Base-by-base conservation (phyloP, 30 jellyfish, hydroid and myxozoan genomes). In the Kudoa iwatai region DNA sequence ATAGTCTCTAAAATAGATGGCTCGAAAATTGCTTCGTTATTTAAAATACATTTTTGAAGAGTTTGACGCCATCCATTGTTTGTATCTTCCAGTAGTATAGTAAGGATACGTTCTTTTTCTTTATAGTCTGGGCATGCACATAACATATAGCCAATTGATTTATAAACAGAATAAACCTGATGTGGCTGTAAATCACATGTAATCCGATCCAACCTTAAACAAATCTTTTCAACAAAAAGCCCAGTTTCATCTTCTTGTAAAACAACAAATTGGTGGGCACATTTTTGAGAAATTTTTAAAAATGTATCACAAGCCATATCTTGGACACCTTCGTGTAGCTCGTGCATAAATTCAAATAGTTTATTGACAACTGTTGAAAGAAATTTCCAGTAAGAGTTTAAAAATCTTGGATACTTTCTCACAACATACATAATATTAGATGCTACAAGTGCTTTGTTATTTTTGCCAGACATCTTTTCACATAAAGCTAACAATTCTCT, bases 271-370 rank as follows among this genome's bases (percentile, higher is more conserved):
- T 62, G 83, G 16, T 87, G 42, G 32, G 85, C 41, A 45, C 96
- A 77, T 47, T 79, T 56, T 36, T 77, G 87, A 3, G 96, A 81
- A 46, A 77, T 77, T 56, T 77, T 77, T 6, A 77, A 57, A 39
- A 77, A 77, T 20, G 96, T 63, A 39, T 77, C 96, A 39, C 88
- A 62, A 3, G 96, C 96, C 96, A 77, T 77, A 41, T 77, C 96
- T 53, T 77, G 96, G n/a, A 77, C 96, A 19, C 96, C 96, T 39
- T 77, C 88, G 53, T 77, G 96, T 2, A 88, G 61, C 52, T 77
- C 96, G 43, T 62, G 88, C 96, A 77, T 77, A 48, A 77, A 77
- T 32, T 77, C 96, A 53, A 77, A 77, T 22, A 77, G 58, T 42
- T 77, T 77, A 49, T 77, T 77, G 20, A 77, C 96, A 52, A 77